A percentile compares a stretch with the other conserved stretches of the same genome.
Evolutionary conservation across 2,113 vertebrate genomes (phyloP).

Genomic region (Chloropsis hardwickii): DNA sequence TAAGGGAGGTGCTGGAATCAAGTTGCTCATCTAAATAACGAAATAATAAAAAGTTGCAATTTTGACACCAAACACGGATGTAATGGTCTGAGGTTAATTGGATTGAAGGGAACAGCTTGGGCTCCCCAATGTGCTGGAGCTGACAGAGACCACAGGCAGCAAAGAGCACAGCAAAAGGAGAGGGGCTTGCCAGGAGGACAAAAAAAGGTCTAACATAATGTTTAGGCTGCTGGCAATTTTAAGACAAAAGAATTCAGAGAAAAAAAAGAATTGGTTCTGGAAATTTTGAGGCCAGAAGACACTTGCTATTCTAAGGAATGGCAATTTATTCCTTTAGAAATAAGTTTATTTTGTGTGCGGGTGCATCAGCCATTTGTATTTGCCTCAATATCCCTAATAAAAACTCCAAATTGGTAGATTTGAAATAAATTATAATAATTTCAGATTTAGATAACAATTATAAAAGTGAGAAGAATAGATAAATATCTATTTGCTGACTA

Average conservation of each 20-base stretch:
- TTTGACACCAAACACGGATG: not conserved
- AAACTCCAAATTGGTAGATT: not conserved
- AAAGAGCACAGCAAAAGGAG: not conserved
- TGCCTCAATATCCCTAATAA: not conserved
- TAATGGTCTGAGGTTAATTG: slow-evolving; percentile 49
- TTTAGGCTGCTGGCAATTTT: slow-evolving; percentile 37
- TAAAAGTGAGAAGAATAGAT: not conserved
- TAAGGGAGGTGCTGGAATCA: not conserved
- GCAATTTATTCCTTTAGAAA: not conserved
- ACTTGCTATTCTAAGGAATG: not conserved
- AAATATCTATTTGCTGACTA: not conserved
- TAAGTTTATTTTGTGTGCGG: not conserved
- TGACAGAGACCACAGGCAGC: not conserved
- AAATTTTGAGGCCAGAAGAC: not conserved
- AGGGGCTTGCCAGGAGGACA: too few species aligned
- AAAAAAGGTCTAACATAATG: not conserved
- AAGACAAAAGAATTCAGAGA: not conserved
- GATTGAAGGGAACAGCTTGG: slow-evolving; percentile 26
- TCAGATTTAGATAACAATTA: not conserved
- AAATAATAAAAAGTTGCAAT: not conserved
- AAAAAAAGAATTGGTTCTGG: not conserved
- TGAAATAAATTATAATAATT: not conserved
- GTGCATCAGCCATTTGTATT: not conserved
- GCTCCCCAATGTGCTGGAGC: slow-evolving; percentile 1
- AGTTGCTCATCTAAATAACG: slow-evolving; percentile 36